Conservation (phyloP, 2,113 vertebrate genomes). For the Ammodytes marinus region DNA sequence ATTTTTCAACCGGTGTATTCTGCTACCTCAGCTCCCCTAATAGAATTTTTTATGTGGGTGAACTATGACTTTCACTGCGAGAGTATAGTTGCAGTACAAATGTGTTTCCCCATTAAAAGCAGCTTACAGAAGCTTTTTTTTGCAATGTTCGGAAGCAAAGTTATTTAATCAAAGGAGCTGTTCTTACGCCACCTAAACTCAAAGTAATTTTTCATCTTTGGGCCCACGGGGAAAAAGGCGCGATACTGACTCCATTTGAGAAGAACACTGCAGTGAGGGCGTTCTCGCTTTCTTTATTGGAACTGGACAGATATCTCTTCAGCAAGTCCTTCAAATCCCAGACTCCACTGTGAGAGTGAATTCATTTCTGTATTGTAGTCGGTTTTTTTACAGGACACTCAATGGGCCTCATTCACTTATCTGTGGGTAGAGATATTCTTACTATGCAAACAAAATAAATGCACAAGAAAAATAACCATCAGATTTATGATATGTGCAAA, state of each 20-base stretch:
- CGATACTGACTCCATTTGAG: conserved; percentile 81
- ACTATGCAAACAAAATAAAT: too few species aligned
- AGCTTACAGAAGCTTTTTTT: conserved; percentile 87
- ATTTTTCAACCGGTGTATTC: conserved; percentile 89
- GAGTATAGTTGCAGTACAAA: conserved; percentile 82
- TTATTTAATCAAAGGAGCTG: conserved; percentile 88
- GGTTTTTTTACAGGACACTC: background rate
- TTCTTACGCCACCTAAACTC: conserved; percentile 84
- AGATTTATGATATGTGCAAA: too few species aligned
- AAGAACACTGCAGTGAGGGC: conserved; percentile 70
- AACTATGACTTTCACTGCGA: conserved; percentile 85
- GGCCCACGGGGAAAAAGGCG: conserved; percentile 77
- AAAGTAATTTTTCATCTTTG: conserved; percentile 84
- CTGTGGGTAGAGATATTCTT: too few species aligned
- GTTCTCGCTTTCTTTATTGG: conserved; percentile 32
- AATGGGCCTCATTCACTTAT: too few species aligned
- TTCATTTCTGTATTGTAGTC: background rate
- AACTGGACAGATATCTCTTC: conserved; percentile 26
- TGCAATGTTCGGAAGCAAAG: conserved; percentile 82
- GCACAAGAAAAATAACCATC: too few species aligned
- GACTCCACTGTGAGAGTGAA: conserved; percentile 1
- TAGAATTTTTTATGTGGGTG: conserved; percentile 81
- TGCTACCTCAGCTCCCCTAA: conserved; percentile 91
- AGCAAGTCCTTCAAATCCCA: conserved; percentile 12
- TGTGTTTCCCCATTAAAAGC: conserved; percentile 87